These are phyloP conservation scores for Alouatta palliata DNA, from an alignment of 2,113 vertebrate species.

Conservation along the genomic window DNA sequence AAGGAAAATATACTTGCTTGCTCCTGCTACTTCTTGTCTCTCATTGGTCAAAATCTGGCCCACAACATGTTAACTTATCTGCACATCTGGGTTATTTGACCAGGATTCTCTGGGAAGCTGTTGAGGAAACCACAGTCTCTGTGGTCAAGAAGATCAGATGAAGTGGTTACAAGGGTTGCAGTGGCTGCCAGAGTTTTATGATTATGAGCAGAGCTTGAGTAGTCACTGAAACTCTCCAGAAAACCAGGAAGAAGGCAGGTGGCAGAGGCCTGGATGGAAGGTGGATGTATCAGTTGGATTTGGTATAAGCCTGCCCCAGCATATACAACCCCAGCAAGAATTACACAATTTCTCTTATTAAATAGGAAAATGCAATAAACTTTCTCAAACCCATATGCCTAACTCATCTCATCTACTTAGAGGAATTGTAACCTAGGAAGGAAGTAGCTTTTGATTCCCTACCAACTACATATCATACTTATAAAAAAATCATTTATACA, in stretches of 20 bases:
- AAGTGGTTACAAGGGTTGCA: background rate
- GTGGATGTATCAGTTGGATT: background rate
- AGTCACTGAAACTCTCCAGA: background rate
- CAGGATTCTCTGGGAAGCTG: background rate
- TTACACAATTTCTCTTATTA: background rate
- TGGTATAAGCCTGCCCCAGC: background rate
- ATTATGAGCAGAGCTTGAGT: background rate
- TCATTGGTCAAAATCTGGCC: background rate
- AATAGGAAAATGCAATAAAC: background rate
- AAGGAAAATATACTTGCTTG: background rate
- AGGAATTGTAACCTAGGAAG: slow-evolving; percentile 27
- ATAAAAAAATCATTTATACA: slow-evolving; percentile 59
- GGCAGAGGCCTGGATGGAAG: background rate
- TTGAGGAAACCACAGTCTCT: background rate
- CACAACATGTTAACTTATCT: background rate
- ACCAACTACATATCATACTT: slow-evolving; percentile 39
- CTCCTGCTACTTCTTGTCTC: background rate
- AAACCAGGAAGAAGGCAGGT: background rate
- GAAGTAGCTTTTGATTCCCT: slow-evolving; percentile 51
- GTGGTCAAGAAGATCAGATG: background rate
- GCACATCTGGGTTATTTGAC: background rate
- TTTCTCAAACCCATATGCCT: background rate
- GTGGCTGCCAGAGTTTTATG: background rate
- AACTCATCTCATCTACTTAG: slow-evolving; percentile 13
- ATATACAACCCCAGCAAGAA: background rate